Evolutionary conservation across 2,113 vertebrate species (phyloP).

Genomic region (Phalacrocorax pelagicus): DNA sequence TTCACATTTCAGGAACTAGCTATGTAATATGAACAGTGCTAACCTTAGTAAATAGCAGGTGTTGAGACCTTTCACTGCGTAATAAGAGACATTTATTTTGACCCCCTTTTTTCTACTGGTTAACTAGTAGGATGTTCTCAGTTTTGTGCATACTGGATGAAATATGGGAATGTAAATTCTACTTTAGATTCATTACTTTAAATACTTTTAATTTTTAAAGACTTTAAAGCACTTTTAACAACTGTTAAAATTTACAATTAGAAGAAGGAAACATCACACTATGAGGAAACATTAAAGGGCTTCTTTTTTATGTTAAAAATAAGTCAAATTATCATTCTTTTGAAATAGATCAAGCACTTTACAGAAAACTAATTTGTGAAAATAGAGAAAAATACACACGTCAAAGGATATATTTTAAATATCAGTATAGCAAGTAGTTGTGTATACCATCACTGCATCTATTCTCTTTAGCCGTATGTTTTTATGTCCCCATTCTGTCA

Average conservation of each 20-base stretch:
- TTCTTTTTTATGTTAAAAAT: not conserved
- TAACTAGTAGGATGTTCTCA: not conserved
- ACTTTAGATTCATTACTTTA: not conserved
- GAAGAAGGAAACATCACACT: not conserved
- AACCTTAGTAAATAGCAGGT: not conserved
- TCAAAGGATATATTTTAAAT: conserved; percentile 15
- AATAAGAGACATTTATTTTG: not conserved
- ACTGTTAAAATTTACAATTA: not conserved
- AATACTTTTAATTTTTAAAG: not conserved
- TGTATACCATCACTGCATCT: not conserved
- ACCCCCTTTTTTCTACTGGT: not conserved
- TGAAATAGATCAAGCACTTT: not conserved
- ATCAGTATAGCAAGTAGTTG: not conserved
- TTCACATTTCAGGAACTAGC: not conserved
- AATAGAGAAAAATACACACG: not conserved
- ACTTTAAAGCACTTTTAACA: not conserved
- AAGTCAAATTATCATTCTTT: not conserved
- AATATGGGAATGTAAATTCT: not conserved
- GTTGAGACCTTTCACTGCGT: not conserved
- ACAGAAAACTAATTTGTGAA: not conserved
- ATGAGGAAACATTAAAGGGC: not conserved
- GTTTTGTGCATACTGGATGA: not conserved
- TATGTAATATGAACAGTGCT: not conserved
- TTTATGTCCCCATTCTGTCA: conserved; percentile 73
- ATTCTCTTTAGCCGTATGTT: conserved; percentile 27